A percentile compares a stretch with the other conserved stretches of the same genome.
phyloP scores from a whole-genome alignment of 1,140 invertebrate species.

The Solenopsis fugax region DNA sequence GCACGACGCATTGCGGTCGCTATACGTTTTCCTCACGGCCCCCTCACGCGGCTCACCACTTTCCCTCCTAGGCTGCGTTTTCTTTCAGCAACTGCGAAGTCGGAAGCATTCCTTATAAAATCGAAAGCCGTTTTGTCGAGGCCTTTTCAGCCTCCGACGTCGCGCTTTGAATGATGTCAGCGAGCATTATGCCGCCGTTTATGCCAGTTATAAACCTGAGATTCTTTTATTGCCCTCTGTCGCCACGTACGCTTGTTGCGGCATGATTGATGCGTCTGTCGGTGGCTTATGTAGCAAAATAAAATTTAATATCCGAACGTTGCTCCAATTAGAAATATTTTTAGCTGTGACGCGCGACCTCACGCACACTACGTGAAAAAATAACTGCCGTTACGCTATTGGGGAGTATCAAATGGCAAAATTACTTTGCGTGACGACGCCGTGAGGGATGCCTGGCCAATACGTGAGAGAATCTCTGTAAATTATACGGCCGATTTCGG shows the following conservation, averaged over 20 bases:
- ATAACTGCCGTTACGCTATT: conserved; percentile 5
- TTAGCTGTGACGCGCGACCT: conserved; percentile 4
- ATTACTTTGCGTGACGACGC: neutral
- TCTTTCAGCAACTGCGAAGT: neutral
- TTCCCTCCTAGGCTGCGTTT: neutral
- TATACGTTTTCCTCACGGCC: no score
- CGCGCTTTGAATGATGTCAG: conserved; percentile 25
- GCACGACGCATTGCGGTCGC: neutral
- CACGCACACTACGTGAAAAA: conserved; percentile 2
- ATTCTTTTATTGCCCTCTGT: conserved; percentile 17
- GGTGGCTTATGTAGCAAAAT: conserved; percentile 13
- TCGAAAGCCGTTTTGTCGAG: conserved; percentile 8
- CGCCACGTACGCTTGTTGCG: neutral
- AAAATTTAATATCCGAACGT: conserved; percentile 18
- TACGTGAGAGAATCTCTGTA: neutral
- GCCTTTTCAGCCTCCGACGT: neutral
- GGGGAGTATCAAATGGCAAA: neutral
- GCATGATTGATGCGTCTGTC: conserved; percentile 25
- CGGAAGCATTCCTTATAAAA: neutral
- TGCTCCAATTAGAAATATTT: conserved; percentile 9
- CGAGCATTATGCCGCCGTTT: conserved; percentile 8
- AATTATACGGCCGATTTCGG: neutral
- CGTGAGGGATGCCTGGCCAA: neutral
- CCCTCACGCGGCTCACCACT: neutral
- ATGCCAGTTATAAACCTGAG: conserved; percentile 18